A percentile compares a stretch with the other conserved stretches of the same genome.
Conservation (phyloP, 1,140 invertebrate species). For the Atopsyche davidsoni region DNA sequence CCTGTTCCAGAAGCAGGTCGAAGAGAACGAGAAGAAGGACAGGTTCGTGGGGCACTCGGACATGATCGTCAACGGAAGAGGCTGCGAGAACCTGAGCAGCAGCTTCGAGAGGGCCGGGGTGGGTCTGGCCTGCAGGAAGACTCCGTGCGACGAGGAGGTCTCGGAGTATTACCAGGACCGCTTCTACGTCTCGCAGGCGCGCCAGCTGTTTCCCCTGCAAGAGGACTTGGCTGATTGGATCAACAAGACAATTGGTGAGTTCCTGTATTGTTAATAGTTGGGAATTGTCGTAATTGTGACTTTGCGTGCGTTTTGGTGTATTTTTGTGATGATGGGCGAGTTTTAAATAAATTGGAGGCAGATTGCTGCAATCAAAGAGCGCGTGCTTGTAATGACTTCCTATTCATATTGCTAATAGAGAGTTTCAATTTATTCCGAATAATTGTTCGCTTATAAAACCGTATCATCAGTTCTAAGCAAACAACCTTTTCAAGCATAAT, state of each 20-base stretch:
- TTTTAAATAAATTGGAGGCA: too few species aligned
- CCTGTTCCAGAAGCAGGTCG: slow-evolving; percentile 15
- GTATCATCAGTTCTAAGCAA: too few species aligned
- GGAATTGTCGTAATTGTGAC: too few species aligned
- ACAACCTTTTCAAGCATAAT: too few species aligned
- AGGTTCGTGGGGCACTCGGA: slow-evolving; percentile 38
- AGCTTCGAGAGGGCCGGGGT: slow-evolving; percentile 53
- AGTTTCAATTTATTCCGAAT: too few species aligned
- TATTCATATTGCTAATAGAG: too few species aligned
- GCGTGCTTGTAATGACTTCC: too few species aligned
- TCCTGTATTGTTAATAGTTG: too few species aligned
- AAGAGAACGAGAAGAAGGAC: slow-evolving; percentile 22
- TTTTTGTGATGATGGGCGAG: too few species aligned
- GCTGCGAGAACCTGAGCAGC: slow-evolving; percentile 35
- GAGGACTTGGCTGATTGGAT: slow-evolving; percentile 85
- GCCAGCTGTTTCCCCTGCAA: slow-evolving; percentile 72
- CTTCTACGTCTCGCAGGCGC: slow-evolving; percentile 67
- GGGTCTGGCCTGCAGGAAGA: slow-evolving; percentile 44
- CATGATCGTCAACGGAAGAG: slow-evolving; percentile 41
- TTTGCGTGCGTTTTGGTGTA: too few species aligned
- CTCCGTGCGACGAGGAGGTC: slow-evolving; percentile 61
- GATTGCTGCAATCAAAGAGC: too few species aligned
- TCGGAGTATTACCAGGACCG: slow-evolving; percentile 68
- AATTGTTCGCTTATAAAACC: too few species aligned
- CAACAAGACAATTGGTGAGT: slow-evolving; percentile 74